phyloP scores from a whole-genome alignment of 2,888 invertebrate genomes.

The Drosophila anomalipes region DNA sequence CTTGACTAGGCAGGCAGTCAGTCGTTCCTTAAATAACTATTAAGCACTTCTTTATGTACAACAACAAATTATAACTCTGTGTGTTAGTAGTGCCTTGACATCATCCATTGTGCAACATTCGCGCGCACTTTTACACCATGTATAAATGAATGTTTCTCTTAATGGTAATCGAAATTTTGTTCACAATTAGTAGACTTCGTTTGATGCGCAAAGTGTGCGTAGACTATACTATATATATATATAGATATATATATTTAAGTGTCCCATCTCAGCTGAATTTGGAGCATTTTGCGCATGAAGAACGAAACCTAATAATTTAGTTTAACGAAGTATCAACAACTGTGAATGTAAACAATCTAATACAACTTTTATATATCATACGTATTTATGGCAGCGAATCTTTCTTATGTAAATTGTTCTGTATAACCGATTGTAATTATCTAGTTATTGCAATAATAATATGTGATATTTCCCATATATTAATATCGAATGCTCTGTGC shows the following conservation, averaged over 20 bases:
- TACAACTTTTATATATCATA: slow-evolving; percentile 51
- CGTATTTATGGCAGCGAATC: slow-evolving; percentile 51
- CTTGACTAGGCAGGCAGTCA: slow-evolving; percentile 47
- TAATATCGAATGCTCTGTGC: slow-evolving; percentile 47
- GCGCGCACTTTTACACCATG: slow-evolving; percentile 43
- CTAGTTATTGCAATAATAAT: slow-evolving; percentile 38
- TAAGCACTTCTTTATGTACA: slow-evolving; percentile 75
- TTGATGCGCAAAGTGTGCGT: slow-evolving; percentile 40
- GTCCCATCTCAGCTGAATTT: slow-evolving; percentile 4
- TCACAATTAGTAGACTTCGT: slow-evolving; percentile 58
- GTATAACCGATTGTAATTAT: slow-evolving; percentile 58
- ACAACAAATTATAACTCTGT: slow-evolving; percentile 49
- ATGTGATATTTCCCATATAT: slow-evolving; percentile 25
- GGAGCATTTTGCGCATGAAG: slow-evolving; percentile 38
- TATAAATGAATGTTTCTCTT: slow-evolving; percentile 58
- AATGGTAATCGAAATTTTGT: slow-evolving; percentile 65
- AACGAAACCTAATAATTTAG: slow-evolving; percentile 56
- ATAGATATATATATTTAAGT: neutral
- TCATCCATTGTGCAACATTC: slow-evolving; percentile 47
- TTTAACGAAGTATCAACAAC: slow-evolving; percentile 49
- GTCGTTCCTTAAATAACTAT: slow-evolving; percentile 62
- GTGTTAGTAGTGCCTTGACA: slow-evolving; percentile 48
- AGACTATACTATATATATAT: neutral
- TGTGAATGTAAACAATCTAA: slow-evolving; percentile 65
- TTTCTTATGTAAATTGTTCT: slow-evolving; percentile 49